phyloP scores from a whole-genome alignment of 1,140 invertebrate genomes.

The Orius insidiosus region DNA sequence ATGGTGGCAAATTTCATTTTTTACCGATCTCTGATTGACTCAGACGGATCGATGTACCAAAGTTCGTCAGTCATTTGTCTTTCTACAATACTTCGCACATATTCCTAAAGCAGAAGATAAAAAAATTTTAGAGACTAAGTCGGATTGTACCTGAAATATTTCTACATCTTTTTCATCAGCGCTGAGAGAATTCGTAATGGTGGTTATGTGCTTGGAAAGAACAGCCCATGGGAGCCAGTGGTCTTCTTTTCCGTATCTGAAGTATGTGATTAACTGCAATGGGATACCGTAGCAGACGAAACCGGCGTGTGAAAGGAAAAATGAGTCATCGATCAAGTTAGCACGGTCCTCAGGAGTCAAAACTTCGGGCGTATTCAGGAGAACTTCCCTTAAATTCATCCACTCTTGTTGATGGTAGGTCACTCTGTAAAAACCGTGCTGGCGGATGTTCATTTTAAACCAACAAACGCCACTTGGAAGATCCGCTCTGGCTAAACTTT shows the following conservation, averaged over 20 bases:
- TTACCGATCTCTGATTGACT: too few species aligned
- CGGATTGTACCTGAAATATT: too few species aligned
- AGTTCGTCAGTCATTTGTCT: too few species aligned
- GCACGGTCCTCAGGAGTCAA: slow-evolving; percentile 4
- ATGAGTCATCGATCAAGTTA: slow-evolving; percentile 6
- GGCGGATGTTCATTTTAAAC: slow-evolving; percentile 4
- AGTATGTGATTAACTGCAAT: background rate
- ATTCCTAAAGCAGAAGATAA: too few species aligned
- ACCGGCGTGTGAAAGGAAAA: slow-evolving; percentile 2
- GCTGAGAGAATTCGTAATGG: background rate
- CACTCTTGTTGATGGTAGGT: slow-evolving; percentile 4
- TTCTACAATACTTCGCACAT: too few species aligned
- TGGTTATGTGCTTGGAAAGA: slow-evolving; percentile 1
- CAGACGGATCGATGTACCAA: too few species aligned
- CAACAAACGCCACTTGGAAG: slow-evolving; percentile 1
- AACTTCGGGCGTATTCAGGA: background rate
- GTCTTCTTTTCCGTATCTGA: slow-evolving; percentile 3
- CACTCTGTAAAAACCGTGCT: slow-evolving; percentile 1
- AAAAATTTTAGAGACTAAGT: too few species aligned
- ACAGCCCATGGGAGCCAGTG: slow-evolving; percentile 5
- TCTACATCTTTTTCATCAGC: background rate
- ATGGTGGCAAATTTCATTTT: too few species aligned
- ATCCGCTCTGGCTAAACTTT: background rate
- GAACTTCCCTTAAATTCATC: slow-evolving; percentile 3
- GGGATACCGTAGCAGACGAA: slow-evolving; percentile 1